A percentile compares a stretch with the other conserved stretches of the same genome.
Conservation (phyloP, 2,888 invertebrate species). For the Pediacus dermestoides region DNA sequence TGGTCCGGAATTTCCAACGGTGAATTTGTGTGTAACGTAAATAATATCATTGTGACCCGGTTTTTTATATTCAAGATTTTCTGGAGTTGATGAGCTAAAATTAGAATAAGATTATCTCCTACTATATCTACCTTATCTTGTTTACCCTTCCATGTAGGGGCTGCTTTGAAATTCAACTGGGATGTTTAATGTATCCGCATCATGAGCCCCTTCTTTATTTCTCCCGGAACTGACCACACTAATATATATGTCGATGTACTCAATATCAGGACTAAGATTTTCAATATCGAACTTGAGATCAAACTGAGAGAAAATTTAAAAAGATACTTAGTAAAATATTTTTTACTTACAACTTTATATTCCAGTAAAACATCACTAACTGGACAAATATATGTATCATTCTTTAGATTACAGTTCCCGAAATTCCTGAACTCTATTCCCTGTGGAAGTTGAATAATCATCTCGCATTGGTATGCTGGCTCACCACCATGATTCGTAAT, state of each 20-base stretch:
- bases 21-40: slow-evolving; percentile 20
- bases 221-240: slow-evolving; percentile 25
- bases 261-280: slow-evolving; percentile 10
- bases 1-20: slow-evolving; percentile 24
- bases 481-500: slow-evolving; percentile 28
- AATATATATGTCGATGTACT: slow-evolving; percentile 17
- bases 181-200: slow-evolving; percentile 12
- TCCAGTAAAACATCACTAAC: slow-evolving; percentile 18
- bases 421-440: slow-evolving; percentile 21
- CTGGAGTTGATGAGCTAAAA: not conserved
- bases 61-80: slow-evolving; percentile 7
- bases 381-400: slow-evolving; percentile 22
- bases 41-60: slow-evolving; percentile 12
- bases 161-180: slow-evolving; percentile 19
- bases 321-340: not conserved
- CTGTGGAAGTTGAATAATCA: slow-evolving; percentile 19
- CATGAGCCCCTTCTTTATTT: slow-evolving; percentile 15
- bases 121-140: slow-evolving; percentile 1
- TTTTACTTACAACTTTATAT: slow-evolving; percentile 19
- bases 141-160: slow-evolving; percentile 30
- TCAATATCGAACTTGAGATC: slow-evolving; percentile 23
- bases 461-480: slow-evolving; percentile 28
- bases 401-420: slow-evolving; percentile 21
- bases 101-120: not conserved
- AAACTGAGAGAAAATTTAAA: slow-evolving; percentile 14